A percentile compares a stretch with the other conserved stretches of the same genome.
phyloP scores from a whole-genome alignment of 2,888 invertebrate species.

The Agrochola litura region DNA sequence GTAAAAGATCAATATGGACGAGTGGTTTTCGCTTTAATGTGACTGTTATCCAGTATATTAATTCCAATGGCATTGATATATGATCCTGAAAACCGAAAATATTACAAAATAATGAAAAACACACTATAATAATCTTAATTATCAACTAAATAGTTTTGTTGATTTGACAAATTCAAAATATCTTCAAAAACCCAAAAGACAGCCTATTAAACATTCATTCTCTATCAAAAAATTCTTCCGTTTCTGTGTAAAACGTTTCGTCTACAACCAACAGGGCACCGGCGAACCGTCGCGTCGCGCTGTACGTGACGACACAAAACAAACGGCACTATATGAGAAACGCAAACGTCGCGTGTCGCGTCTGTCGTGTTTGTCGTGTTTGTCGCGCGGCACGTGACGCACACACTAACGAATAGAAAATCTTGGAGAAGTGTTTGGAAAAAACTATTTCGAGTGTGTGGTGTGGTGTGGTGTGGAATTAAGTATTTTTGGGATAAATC shows the following conservation, averaged over 20 bases:
- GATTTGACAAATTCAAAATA: not conserved
- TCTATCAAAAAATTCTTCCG: not conserved
- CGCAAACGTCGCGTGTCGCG: conserved; percentile 52
- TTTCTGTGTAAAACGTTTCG: conserved; percentile 9
- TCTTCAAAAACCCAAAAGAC: not conserved
- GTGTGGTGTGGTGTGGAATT: conserved; percentile 15
- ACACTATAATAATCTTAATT: not conserved
- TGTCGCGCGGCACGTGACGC: conserved; percentile 49
- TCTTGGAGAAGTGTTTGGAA: conserved; percentile 7
- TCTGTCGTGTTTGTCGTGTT: conserved; percentile 32
- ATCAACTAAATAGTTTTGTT: no score
- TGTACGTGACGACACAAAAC: conserved; percentile 56
- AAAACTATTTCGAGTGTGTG: conserved; percentile 15
- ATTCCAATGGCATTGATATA: not conserved
- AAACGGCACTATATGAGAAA: conserved; percentile 52
- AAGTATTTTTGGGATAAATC: not conserved
- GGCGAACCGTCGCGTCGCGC: not conserved
- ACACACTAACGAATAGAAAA: conserved; percentile 46
- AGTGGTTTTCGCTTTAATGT: not conserved
- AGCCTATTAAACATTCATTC: not conserved
- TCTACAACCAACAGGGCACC: not conserved
- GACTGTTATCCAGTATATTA: not conserved
- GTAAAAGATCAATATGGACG: no score
- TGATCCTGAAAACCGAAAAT: not conserved
- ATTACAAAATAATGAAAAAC: not conserved